Evolutionary conservation across 23 tunicate species (phyloP), one percentile per base, ranked within the genome.

Genomic region (Phallusia fumigata): DNA sequence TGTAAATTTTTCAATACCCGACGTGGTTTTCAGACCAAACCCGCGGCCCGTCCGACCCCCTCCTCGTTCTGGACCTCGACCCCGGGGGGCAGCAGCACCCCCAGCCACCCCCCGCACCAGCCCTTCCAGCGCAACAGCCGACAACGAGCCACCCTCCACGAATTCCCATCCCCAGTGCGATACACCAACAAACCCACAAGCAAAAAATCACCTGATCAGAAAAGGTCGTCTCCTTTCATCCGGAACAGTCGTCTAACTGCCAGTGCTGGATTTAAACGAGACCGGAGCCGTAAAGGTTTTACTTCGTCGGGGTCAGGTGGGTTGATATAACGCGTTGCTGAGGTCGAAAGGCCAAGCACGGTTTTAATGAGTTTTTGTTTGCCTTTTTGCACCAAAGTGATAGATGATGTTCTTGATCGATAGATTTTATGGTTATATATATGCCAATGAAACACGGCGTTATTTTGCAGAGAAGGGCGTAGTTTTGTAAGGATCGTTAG

Each of bases 231-330:
- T 0, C 73, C 65, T 0, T 87, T 87, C 44, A 35, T 50, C 5
- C 85, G 91, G 1, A 87, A 87, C 79, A 34, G 81, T 30, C 86
- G 85, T 16, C 82, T 75, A 0, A 81, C 86, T 0, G 77, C 91
- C 69, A 58, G 69, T 16, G 69, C 69, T 16, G 69, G 69, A 24
- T 58, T 58, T 16, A 58, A 58, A 24, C 26, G 69, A 24, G 69
- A 58, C 16, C 26, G 28, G 3, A 58, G 15, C 15, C 69, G 69
- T 1, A 58, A 24, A 16, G 69, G 69, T 1, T 58, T 58, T 24
- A 11, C 69, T 16, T 13, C 69, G 69, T 58, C 69, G 69, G 69
- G 69, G 26, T 58, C 69, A 58, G 69, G 69, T 58, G 69, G 13
- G 69, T 58, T 58, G 15, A 16, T 58, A 16, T 58, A 5, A 58